These are phyloP conservation scores for Venustoraphidia nigricollis DNA, from an alignment of 2,888 invertebrate genomes.

Conservation along the genomic window DNA sequence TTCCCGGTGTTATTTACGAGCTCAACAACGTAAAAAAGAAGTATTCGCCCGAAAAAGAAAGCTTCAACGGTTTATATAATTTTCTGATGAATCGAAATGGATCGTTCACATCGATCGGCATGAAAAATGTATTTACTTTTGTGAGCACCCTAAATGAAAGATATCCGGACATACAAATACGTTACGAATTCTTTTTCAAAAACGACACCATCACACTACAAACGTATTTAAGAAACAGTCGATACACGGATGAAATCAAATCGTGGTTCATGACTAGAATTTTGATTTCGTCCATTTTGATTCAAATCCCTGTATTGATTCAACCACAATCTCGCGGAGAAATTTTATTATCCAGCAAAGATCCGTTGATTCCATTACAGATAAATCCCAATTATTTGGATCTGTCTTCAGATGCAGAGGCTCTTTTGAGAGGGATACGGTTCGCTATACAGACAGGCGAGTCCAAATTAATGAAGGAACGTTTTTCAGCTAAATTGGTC, in stretches of 20 bases:
- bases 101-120: constrained; percentile 27
- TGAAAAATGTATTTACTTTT: constrained; percentile 32
- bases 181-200: constrained; percentile 30
- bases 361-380: constrained; percentile 22
- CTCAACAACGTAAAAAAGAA: background rate
- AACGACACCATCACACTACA: constrained; percentile 5
- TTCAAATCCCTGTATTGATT: constrained; percentile 18
- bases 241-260: too few species aligned
- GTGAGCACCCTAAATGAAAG: constrained; percentile 27
- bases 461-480: too few species aligned
- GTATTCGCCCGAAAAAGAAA: background rate
- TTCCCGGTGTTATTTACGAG: constrained; percentile 2
- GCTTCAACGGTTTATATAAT: constrained; percentile 21
- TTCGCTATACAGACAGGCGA: too few species aligned
- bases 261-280: too few species aligned
- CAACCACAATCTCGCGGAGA: constrained; percentile 30
- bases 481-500: too few species aligned
- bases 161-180: constrained; percentile 42
- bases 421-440: too few species aligned
- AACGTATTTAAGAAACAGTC: too few species aligned
- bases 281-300: too few species aligned
- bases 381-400: too few species aligned
- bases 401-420: too few species aligned
- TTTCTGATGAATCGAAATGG: constrained; percentile 36
- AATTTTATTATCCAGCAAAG: constrained; percentile 28